Conservation (phyloP, 2,888 invertebrate genomes). For the Morpho deidamia region DNA sequence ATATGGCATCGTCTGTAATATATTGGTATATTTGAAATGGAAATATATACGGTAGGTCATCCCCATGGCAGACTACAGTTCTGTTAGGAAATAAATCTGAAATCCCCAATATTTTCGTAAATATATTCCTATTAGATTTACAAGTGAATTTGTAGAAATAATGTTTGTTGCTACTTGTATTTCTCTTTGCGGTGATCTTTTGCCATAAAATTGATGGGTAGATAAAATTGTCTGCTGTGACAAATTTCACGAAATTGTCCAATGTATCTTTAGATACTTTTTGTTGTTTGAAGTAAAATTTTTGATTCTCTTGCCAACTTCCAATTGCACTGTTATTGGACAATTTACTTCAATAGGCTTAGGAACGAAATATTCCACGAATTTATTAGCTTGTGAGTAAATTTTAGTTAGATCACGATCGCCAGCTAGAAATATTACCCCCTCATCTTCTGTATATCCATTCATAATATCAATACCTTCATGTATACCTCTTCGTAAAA, state of each 20-base stretch:
- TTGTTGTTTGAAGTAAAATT: constrained; percentile 9
- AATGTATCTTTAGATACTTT: constrained; percentile 48
- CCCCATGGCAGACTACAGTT: constrained; percentile 16
- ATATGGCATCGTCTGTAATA: constrained; percentile 32
- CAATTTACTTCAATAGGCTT: constrained; percentile 23
- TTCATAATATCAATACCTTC: constrained; percentile 80
- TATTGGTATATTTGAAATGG: constrained; percentile 25
- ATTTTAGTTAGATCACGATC: constrained; percentile 25
- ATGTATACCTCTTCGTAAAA: constrained; percentile 51
- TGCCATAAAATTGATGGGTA: constrained; percentile 28
- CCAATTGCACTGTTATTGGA: constrained; percentile 28
- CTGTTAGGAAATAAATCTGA: constrained; percentile 4
- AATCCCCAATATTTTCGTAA: constrained; percentile 25
- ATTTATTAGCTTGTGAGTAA: constrained; percentile 28
- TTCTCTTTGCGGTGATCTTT: constrained; percentile 28
- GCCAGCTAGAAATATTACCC: constrained; percentile 40
- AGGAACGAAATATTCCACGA: constrained; percentile 31
- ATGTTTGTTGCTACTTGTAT: constrained; percentile 30
- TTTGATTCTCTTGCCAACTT: constrained; percentile 32
- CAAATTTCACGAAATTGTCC: constrained; percentile 12
- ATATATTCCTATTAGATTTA: constrained; percentile 42
- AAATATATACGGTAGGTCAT: constrained; percentile 31
- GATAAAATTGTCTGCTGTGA: constrained; percentile 5
- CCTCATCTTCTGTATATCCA: constrained; percentile 85
- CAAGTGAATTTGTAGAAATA: constrained; percentile 50